Evolutionary conservation across 2,888 invertebrate species (phyloP), one percentile per base, ranked within the genome.

Genomic region (Melinaea menophilus): DNA sequence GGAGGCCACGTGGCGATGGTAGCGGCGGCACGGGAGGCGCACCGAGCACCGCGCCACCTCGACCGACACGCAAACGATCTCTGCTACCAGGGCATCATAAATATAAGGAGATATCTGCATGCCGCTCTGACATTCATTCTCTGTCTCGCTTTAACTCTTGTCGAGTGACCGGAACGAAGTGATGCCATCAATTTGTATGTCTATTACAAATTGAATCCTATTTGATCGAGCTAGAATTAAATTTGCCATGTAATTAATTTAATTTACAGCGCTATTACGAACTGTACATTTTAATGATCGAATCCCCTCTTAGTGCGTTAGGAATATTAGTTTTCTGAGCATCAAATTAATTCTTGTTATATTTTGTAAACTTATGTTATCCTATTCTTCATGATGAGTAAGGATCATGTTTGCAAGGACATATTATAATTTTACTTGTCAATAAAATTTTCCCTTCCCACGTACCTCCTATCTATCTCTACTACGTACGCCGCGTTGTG

Each of bases 11-110:
- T 61, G 71, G 65, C 63, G 62, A 66, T 58, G 68, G 68, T 51
- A 67, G 58, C 65, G 56, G 73, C 69, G 64, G 72, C 72, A 64
- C 73, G 67, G 72, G 72, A 66, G 74, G 73, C 76, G 65, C 66
- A 66, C 72, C 75, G 81, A 80, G 78, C 85, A 80, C 89, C 88
- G 87, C 88, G 88, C 88, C 87, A 85, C 88, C 86, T 85, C 88
- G 86, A 79, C 86, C 87, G 87, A 89, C 83, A 89, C 88, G 90
- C 86, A 82, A 87, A 80, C 88, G 90, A 89, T 90, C 89, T 80
- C 79, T 72, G 63, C 56, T 86, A 90, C 90, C 75, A 90, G 89
- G 90, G 75, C 58, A 66, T 5, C 88, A 90, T 77, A 77, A 71
- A 31, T n/a, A 2, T 11, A 12, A 68, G 59, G 75, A 77, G 75